These are phyloP conservation scores for Eretmodus cyanostictus DNA, from an alignment of 2,113 vertebrate species.

Conservation along the genomic window DNA sequence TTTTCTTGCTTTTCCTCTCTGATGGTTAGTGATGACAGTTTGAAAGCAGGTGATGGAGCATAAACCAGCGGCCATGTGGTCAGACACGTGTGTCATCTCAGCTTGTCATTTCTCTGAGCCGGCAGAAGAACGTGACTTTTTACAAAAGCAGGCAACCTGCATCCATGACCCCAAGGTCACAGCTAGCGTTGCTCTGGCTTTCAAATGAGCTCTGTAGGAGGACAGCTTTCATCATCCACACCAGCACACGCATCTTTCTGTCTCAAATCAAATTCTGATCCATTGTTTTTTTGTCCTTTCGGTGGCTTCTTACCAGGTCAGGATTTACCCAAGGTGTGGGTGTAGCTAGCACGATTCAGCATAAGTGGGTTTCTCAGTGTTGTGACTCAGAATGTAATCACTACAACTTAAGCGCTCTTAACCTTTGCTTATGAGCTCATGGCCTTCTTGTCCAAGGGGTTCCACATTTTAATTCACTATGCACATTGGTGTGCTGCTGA, in stretches of 20 bases:
- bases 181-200: conserved; percentile 24
- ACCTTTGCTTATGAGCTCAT: conserved; percentile 27
- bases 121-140: conserved; percentile 54
- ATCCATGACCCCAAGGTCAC: conserved; percentile 54
- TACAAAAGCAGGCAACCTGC: conserved; percentile 50
- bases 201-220: conserved; percentile 45
- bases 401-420: conserved; percentile 28
- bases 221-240: not conserved
- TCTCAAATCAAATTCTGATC: not conserved
- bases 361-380: conserved; percentile 8
- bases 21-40: not conserved
- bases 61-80: conserved; percentile 15
- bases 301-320: not conserved
- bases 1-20: not conserved
- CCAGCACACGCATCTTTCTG: not conserved
- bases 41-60: conserved; percentile 2
- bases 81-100: conserved; percentile 49
- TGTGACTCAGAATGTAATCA: conserved; percentile 23
- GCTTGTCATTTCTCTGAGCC: conserved; percentile 52
- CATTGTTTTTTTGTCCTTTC: not conserved
- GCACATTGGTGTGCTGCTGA: not conserved
- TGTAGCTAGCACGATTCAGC: not conserved
- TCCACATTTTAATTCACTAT: conserved; percentile 2
- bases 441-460: conserved; percentile 3
- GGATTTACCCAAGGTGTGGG: not conserved